Evolutionary conservation across 2,113 vertebrate species (phyloP).

Genomic region (Ptilonorhynchus violaceus): DNA sequence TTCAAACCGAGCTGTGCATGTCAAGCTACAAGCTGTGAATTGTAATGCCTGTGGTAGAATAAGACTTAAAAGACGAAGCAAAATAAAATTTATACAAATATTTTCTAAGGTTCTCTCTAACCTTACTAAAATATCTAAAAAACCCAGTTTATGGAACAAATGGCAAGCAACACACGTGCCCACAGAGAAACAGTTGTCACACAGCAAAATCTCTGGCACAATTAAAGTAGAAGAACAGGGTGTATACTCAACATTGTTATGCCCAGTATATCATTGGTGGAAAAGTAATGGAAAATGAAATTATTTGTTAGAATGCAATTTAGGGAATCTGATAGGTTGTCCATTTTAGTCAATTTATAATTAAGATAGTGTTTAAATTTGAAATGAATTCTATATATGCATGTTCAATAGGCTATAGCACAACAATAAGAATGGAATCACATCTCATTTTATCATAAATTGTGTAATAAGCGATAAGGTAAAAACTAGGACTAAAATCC

Average conservation of each 20-base stretch:
- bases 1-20: neutral
- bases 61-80: neutral
- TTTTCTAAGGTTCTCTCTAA: neutral
- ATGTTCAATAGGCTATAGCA: constrained; percentile 79
- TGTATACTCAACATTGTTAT: constrained; percentile 68
- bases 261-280: constrained; percentile 68
- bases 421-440: constrained; percentile 86
- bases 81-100: neutral
- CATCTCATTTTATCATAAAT: constrained; percentile 91
- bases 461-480: constrained; percentile 96
- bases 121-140: neutral
- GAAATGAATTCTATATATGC: constrained; percentile 83
- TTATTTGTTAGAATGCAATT: constrained; percentile 85
- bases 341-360: constrained; percentile 82
- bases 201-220: constrained; percentile 65
- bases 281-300: constrained; percentile 81
- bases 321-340: constrained; percentile 76
- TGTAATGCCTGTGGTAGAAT: neutral
- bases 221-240: constrained; percentile 68
- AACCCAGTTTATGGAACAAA: neutral
- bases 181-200: constrained; percentile 42
- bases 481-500: constrained; percentile 89
- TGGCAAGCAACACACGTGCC: constrained; percentile 6
- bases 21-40: neutral
- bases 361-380: constrained; percentile 86